phyloP scores from a whole-genome alignment of 2,888 invertebrate genomes.

The Dasysyrphus tricinctus region DNA sequence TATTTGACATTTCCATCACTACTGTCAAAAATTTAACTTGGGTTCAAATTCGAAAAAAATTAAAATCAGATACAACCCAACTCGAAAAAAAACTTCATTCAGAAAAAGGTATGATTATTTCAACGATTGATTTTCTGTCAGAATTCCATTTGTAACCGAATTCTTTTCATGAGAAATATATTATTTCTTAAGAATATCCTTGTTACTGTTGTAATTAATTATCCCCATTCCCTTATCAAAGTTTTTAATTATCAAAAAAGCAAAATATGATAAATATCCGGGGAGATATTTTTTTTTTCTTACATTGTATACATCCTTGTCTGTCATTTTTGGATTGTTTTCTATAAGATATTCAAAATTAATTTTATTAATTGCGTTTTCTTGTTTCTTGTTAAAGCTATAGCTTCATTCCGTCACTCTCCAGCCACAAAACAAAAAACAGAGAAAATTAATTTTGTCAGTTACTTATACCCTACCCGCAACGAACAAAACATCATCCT shows the following conservation, averaged over 20 bases:
- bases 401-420: background rate
- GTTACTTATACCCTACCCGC: background rate
- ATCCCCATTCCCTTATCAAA: background rate
- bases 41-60: too few relatives aligned
- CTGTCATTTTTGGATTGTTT: background rate
- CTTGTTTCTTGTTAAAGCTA: background rate
- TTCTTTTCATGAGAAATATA: too few relatives aligned
- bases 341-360: background rate
- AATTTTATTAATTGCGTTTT: background rate
- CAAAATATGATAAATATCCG: background rate
- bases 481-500: background rate
- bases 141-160: too few relatives aligned
- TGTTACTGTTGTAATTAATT: background rate
- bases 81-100: too few relatives aligned
- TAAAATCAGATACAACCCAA: too few relatives aligned
- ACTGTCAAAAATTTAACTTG: too few relatives aligned
- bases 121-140: background rate
- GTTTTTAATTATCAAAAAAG: background rate
- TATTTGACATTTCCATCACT: too few relatives aligned
- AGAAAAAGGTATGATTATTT: background rate
- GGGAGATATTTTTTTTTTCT: background rate
- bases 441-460: conserved; percentile 14
- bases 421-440: background rate
- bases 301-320: background rate
- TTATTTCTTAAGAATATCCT: too few relatives aligned